Conservation (phyloP, 2,888 invertebrate genomes). For the Leptinotarsa juncta region DNA sequence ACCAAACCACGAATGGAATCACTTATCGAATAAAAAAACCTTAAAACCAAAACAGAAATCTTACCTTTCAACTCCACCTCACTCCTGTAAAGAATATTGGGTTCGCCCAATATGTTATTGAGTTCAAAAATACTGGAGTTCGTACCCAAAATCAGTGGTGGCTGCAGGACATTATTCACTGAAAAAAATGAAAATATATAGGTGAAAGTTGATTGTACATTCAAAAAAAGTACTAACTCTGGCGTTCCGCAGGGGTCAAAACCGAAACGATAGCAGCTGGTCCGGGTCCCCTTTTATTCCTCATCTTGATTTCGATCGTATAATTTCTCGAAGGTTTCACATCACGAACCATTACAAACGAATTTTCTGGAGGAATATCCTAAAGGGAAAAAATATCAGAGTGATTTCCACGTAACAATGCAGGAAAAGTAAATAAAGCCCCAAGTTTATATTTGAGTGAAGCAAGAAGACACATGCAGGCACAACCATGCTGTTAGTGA, state of each 20-base stretch:
- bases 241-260: conserved; percentile 75
- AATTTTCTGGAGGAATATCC: conserved; percentile 80
- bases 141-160: conserved; percentile 77
- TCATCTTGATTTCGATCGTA: conserved; percentile 82
- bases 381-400: conserved; percentile 56
- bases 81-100: conserved; percentile 65
- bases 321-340: conserved; percentile 79
- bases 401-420: background rate
- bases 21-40: too few relatives aligned
- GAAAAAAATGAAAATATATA: conserved; percentile 44
- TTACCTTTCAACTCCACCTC: conserved; percentile 21
- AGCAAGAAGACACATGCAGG: conserved; percentile 22
- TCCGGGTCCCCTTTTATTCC: conserved; percentile 84
- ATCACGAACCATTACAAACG: conserved; percentile 83
- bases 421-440: too few relatives aligned
- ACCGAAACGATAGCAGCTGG: conserved; percentile 75
- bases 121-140: conserved; percentile 77
- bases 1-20: too few relatives aligned
- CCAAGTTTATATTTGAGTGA: background rate
- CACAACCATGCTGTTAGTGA: conserved; percentile 23
- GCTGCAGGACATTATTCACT: conserved; percentile 77
- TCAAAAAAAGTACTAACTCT: conserved; percentile 67
- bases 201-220: too few relatives aligned
- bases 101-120: conserved; percentile 76
- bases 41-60: background rate